Evolutionary conservation across 2,888 invertebrate genomes (phyloP), one percentile per base, ranked within the genome.

Genomic region (Apodemia zela): DNA sequence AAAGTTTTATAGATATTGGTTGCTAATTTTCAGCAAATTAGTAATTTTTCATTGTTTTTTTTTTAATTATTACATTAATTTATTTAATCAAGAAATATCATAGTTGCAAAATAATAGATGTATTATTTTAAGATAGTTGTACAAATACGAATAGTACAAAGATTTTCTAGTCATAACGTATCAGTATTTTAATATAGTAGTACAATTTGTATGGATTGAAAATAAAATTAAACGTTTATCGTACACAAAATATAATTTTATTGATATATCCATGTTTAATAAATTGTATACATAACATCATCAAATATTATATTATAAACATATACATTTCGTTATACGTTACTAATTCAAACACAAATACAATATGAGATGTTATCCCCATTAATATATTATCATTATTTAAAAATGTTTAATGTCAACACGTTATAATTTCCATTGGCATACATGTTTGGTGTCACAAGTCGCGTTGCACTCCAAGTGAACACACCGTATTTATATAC

Each of bases 181-280:
- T 42, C 15, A 15, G 42, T 42, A n/a, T 42, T 42, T 42, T 42
- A 42, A 35, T 60, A 60, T 63, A 42, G 65, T 59, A 59, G 59
- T 67, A 51, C 59, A 8, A 59, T 64, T 62, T 54, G 45, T 21
- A 17, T 51, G 63, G 60, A 61, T 65, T 65, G 76, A 79, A 81
- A 77, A 70, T 42, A 82, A 82, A 87, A 87, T 82, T 82, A 87
- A 89, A 89, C 76, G 80, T 85, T 84, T 73, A 76, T 85, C 81
- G 79, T 92, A 92, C 91, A 92, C 91, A 92, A 92, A 92, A 92
- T 92, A 92, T 92, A 92, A 90, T 92, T 92, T 92, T 92, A 92
- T 92, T 92, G 90, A 90, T 91, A 90, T 90, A 90, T 89, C 82
- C 89, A 91, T 89, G 89, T 91, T 91, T 91, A 91, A 91, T 91